Base-by-base conservation (phyloP, 1,140 invertebrate species). In the Charaxes varanes region DNA sequence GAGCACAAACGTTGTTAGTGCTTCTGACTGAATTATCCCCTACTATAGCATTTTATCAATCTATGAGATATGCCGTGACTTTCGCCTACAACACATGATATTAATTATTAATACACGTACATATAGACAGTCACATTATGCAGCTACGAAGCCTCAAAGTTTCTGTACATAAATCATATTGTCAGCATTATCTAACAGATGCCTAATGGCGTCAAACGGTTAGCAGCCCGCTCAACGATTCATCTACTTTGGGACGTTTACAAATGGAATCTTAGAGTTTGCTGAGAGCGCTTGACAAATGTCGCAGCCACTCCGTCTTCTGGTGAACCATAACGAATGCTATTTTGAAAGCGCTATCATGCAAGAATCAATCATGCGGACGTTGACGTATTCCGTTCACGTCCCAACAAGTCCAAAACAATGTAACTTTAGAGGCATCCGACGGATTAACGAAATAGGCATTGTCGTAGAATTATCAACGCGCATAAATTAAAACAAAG, bases 201-300 rank as follows among this genome's bases (percentile, higher is more conserved):
- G 26, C 10, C 13, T 18, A 19, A 27, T 40, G 26, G 30, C 36
- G 36, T 38, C 35, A 38, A 30, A 2, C 8, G 30, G 24, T 26
- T 38, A 26, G 24, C 36, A 38, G 26, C 27, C 12, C 26, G 15
- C 24, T 31, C 16, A 40, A 19, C 27, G 10, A 40, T 40, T 31
- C 19, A 31, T 40, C 37, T 22, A 40, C 26, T 40, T 15, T n/a
- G 13, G 19, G 37, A 31, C 18, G 13, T 31, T 15, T 40, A 40
- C 27, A 40, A 40, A 40, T 40, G 18, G 37, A 12, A 40, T 31
- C 28, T 40, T 11, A 12, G 22, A 28, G 26, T 31, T 31, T 16
- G 28, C 24, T 23, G 18, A 40, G 27, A 40, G 11, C 18, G 26
- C 17, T 22, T 31, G 37, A 40, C 27, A 40, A 31, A 40, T 30